A percentile compares a stretch with the other conserved stretches of the same genome.
These are phyloP conservation scores for Noctua janthe DNA, from an alignment of 2,888 invertebrate genomes.

Conservation along the genomic window DNA sequence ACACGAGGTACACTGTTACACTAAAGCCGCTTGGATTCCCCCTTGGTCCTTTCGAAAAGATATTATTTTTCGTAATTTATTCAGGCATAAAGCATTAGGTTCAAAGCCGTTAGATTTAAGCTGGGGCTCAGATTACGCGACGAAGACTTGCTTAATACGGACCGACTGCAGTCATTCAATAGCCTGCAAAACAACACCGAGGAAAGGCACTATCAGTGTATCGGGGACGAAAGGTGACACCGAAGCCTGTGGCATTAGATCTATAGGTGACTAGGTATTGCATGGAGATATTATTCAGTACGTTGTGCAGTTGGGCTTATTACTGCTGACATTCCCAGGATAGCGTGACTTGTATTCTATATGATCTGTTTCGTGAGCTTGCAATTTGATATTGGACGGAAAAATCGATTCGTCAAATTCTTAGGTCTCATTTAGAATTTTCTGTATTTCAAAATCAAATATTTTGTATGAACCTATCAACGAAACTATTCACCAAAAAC, in stretches of 20 bases:
- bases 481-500: neutral
- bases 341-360: neutral
- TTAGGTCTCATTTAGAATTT: constrained; percentile 2
- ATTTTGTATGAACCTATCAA: neutral
- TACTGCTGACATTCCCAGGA: constrained; percentile 34
- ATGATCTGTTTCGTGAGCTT: constrained; percentile 12
- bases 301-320: constrained; percentile 30
- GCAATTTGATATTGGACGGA: constrained; percentile 22
- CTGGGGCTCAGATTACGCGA: constrained; percentile 84
- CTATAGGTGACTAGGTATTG: constrained; percentile 76
- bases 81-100: constrained; percentile 84
- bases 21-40: constrained; percentile 48
- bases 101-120: constrained; percentile 85
- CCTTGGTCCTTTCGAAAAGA: constrained; percentile 62
- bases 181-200: constrained; percentile 86
- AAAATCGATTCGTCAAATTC: constrained; percentile 19
- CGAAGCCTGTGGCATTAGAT: constrained; percentile 83
- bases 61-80: constrained; percentile 83
- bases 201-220: constrained; percentile 87
- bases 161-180: constrained; percentile 87
- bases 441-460: neutral
- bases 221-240: constrained; percentile 88
- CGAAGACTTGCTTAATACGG: constrained; percentile 86
- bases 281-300: constrained; percentile 59
- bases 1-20: constrained; percentile 39